Evolutionary conservation across 2,113 vertebrate species (phyloP).

Genomic region (Mastomys natalensis): DNA sequence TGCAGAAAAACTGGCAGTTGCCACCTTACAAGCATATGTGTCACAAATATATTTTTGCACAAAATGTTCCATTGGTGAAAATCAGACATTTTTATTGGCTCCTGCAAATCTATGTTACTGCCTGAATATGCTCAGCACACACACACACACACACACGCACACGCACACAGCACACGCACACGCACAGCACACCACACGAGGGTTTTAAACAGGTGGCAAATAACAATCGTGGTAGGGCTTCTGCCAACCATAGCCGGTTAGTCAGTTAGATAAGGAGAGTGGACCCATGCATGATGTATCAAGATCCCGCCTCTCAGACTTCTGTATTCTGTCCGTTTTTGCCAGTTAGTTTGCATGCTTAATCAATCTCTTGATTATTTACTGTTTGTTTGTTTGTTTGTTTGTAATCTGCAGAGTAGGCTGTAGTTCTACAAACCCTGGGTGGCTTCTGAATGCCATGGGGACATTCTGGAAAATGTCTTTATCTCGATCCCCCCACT

Average conservation of each 20-base stretch:
- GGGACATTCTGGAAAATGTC: background rate
- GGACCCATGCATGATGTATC: fast-evolving
- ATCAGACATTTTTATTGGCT: background rate
- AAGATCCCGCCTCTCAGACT: background rate
- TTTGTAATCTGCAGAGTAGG: background rate
- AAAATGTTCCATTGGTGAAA: background rate
- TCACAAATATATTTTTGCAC: background rate
- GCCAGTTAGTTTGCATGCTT: background rate
- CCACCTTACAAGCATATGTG: fast-evolving
- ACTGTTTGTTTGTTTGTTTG: background rate
- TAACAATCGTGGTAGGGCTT: fast-evolving
- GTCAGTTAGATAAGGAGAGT: fast-evolving
- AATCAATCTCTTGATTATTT: background rate
- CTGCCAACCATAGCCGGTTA: fast-evolving
- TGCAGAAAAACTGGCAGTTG: background rate
- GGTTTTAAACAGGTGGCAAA: background rate
- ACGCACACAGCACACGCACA: background rate
- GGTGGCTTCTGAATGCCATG: background rate
- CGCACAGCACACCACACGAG: background rate
- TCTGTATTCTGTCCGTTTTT: too few species aligned
- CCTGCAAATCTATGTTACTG: background rate
- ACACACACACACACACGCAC: background rate
- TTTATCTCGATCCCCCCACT: background rate
- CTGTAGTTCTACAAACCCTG: background rate
- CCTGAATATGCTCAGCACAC: background rate